A percentile compares a stretch with the other conserved stretches of the same genome.
Evolutionary conservation across 2,888 invertebrate genomes (phyloP).

Genomic region (Pherbina coryleti): DNA sequence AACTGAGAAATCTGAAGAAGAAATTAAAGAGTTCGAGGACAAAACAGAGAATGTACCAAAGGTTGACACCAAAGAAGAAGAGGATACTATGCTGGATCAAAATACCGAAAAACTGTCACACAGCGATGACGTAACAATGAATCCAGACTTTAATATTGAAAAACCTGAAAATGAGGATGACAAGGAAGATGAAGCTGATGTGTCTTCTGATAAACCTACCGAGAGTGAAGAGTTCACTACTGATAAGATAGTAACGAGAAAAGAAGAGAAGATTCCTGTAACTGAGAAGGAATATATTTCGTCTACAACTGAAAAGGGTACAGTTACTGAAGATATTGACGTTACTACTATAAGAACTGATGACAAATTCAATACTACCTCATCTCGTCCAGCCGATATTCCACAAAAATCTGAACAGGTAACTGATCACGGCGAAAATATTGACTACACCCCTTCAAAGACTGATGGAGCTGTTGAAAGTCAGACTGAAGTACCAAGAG

Average conservation of each 20-base stretch:
- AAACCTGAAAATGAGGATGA: slow-evolving; percentile 38
- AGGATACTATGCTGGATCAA: slow-evolving; percentile 40
- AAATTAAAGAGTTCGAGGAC: slow-evolving; percentile 41
- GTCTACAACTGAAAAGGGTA: slow-evolving; percentile 30
- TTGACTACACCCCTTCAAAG: slow-evolving; percentile 19
- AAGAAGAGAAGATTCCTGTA: not conserved
- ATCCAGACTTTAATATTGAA: slow-evolving; percentile 40
- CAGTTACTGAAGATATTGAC: slow-evolving; percentile 26
- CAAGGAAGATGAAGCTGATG: slow-evolving; percentile 27
- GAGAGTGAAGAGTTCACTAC: not conserved
- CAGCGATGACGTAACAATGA: not conserved
- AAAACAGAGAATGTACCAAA: slow-evolving; percentile 37
- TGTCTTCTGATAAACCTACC: no score
- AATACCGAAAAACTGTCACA: not conserved
- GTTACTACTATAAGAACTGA: not conserved
- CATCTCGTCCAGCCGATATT: not conserved
- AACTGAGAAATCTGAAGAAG: slow-evolving; percentile 5
- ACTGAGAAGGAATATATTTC: not conserved
- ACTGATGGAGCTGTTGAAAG: not conserved
- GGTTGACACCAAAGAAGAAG: slow-evolving; percentile 42
- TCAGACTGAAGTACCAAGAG: slow-evolving; percentile 8
- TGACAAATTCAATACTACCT: not conserved
- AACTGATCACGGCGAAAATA: slow-evolving; percentile 26
- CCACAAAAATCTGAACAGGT: slow-evolving; percentile 4
- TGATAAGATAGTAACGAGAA: not conserved